Conservation (phyloP, 2,113 vertebrate species). For the Zosterops pallidus region DNA sequence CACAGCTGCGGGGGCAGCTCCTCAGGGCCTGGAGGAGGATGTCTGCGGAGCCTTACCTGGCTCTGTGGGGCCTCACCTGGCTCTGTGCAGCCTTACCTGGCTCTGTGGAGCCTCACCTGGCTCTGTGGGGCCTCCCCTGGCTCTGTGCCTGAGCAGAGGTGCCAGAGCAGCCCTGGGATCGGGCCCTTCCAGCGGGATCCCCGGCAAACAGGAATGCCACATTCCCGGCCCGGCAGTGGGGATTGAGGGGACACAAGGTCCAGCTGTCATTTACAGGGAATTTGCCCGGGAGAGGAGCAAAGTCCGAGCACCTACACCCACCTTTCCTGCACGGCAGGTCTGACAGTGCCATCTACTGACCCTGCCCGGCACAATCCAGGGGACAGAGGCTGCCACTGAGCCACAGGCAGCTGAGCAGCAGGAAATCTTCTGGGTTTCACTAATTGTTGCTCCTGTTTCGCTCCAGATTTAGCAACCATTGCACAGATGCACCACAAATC, state of each 20-base stretch:
- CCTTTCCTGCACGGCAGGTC: background rate
- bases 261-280: background rate
- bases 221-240: background rate
- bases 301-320: too few species aligned
- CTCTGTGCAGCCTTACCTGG: too few species aligned
- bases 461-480: background rate
- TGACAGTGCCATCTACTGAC: conserved; percentile 31
- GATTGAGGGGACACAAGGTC: background rate
- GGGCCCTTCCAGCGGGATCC: background rate
- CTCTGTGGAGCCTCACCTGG: too few species aligned
- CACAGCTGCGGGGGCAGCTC: fast-evolving
- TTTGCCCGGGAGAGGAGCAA: background rate
- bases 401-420: background rate
- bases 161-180: fast-evolving
- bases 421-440: background rate
- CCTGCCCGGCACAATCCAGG: background rate
- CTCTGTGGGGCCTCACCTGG: too few species aligned
- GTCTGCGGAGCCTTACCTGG: background rate
- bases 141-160: background rate
- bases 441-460: background rate
- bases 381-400: background rate
- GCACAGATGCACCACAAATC: background rate
- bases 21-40: fast-evolving
- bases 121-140: background rate
- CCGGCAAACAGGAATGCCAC: fast-evolving